Base-by-base conservation (phyloP, 2,797 vertebrate genomes). In the Furcifer pardalis region DNA sequence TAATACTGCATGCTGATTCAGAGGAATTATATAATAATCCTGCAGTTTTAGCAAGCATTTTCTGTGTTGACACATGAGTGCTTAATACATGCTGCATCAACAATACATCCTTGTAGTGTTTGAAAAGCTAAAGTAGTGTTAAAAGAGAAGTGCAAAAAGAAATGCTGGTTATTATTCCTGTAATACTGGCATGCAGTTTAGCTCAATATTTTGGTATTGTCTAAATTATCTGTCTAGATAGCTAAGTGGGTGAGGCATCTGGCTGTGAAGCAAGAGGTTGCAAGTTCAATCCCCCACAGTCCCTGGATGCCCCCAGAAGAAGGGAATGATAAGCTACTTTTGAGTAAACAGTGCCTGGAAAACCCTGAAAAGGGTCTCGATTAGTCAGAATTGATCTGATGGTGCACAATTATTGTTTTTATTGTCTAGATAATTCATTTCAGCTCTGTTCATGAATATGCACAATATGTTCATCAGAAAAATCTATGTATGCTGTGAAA, bases 391-490 rank as follows among this genome's bases (percentile, higher is more conserved):
- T n/a, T n/a, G n/a, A n/a, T n/a, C n/a, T n/a, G n/a, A n/a, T n/a
- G n/a, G n/a, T n/a, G n/a, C n/a, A n/a, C n/a, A n/a, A n/a, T n/a
- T n/a, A n/a, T n/a, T n/a, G n/a, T 19, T 3, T 27, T 1, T 37
- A 68, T 52, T 78, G 32, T 19, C 37, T 78, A 40, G 52, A 72
- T 59, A 44, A 37, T 79, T 46, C 4, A 27, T 75, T 49, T 25
- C 7, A 75, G 7, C 46, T 65, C 40, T 75, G 23, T 23, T 25
- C 35, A 35, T 82, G 71, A 46, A 32, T 5, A 66, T 76, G 52
- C 46, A 65, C 42, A 21, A 76, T 56, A 65, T 83, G 17, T 27
- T 83, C 2, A 84, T 66, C 78, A 83, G 42, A 80, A 71, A 77
- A 62, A 15, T 75, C 12, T 30, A 23, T 19, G 49, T 76, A 52